Evolutionary conservation across 2,797 vertebrate species (phyloP).

Genomic region (Lagorchestes hirsutus): DNA sequence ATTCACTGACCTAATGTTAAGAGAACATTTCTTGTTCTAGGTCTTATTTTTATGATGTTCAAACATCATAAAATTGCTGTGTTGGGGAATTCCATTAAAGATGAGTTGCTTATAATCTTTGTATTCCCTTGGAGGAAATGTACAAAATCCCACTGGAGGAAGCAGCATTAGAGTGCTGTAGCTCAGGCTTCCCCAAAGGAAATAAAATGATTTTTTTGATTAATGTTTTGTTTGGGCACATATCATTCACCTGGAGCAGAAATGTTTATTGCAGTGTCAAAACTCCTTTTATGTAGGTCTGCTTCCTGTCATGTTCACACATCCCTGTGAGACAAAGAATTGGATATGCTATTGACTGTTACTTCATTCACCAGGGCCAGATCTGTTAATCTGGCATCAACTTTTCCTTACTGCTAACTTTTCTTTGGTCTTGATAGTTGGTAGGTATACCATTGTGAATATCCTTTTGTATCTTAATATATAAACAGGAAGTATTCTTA

Average conservation of each 20-base stretch:
- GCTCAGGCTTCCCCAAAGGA: conserved; percentile 47
- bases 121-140: conserved; percentile 45
- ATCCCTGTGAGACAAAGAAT: conserved; percentile 58
- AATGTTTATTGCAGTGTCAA: conserved; percentile 62
- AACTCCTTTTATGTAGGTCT: conserved; percentile 67
- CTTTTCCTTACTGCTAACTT: conserved; percentile 46
- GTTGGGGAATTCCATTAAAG: conserved; percentile 31
- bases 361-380: conserved; percentile 40
- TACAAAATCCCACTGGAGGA: conserved; percentile 49
- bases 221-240: conserved; percentile 72
- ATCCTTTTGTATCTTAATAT: not conserved
- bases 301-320: conserved; percentile 62
- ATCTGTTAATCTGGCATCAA: conserved; percentile 54
- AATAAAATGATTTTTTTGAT: conserved; percentile 68
- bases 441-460: not conserved
- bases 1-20: conserved; percentile 26
- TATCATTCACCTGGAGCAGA: conserved; percentile 68
- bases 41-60: conserved; percentile 25
- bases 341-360: conserved; percentile 44
- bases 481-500: not conserved
- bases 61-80: conserved; percentile 46
- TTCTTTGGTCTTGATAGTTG: conserved; percentile 3
- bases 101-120: conserved; percentile 37
- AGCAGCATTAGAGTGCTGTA: conserved; percentile 37
- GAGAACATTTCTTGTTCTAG: not conserved